phyloP scores from a whole-genome alignment of 2,888 invertebrate genomes.

The Choreutis nemorana region DNA sequence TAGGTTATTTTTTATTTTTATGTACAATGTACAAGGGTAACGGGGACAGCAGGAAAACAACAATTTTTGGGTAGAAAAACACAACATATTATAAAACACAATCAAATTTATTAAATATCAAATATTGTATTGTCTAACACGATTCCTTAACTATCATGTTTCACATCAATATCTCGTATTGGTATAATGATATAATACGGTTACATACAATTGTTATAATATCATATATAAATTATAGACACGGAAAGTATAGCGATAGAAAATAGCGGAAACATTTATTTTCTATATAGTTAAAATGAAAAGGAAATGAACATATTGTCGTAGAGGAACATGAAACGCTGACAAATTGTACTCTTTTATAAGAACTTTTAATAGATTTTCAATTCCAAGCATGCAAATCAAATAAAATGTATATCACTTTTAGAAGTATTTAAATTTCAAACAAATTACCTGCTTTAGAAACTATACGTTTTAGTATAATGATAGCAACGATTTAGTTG shows the following conservation, averaged over 20 bases:
- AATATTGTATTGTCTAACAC: conserved; percentile 68
- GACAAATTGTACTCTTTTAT: too few species aligned
- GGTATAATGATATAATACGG: conserved; percentile 44
- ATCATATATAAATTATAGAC: conserved; percentile 8
- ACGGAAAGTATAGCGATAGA: conserved; percentile 7
- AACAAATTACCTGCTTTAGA: too few species aligned
- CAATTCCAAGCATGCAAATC: too few species aligned
- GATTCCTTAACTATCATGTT: conserved; percentile 64
- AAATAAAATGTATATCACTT: too few species aligned
- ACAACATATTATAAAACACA: conserved; percentile 49
- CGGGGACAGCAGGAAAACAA: too few species aligned
- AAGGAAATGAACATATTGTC: conserved; percentile 21
- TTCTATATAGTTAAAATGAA: conserved; percentile 9
- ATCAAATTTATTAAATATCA: conserved; percentile 67
- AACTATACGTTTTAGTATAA: too few species aligned
- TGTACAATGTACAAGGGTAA: too few species aligned
- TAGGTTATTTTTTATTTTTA: too few species aligned
- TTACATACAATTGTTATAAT: conserved; percentile 27
- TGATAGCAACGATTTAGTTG: not conserved
- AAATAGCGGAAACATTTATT: conserved; percentile 6
- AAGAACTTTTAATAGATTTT: too few species aligned
- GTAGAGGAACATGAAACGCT: conserved; percentile 59
- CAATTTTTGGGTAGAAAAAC: too few species aligned
- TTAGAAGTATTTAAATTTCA: too few species aligned
- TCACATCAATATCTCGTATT: conserved; percentile 58